Evolutionary conservation across 2,888 invertebrate genomes (phyloP).

Genomic region (Erannis defoliaria): DNA sequence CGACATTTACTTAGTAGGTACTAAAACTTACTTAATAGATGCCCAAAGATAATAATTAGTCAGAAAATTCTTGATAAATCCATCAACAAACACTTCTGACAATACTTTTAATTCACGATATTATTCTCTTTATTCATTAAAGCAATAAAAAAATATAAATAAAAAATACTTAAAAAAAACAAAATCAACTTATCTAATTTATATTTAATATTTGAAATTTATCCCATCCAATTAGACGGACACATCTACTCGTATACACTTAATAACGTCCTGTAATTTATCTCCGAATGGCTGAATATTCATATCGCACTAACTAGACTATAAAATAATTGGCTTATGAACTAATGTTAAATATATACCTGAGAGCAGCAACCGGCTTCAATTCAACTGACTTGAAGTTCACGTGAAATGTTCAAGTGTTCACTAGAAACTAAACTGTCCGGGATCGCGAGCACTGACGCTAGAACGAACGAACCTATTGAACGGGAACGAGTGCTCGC

Average conservation of each 20-base stretch:
- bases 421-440: constrained; percentile 79
- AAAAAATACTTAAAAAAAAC: too few species aligned
- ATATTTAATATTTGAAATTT: too few species aligned
- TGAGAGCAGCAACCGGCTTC: constrained; percentile 58
- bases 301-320: constrained; percentile 26
- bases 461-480: constrained; percentile 63
- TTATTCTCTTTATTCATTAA: too few species aligned
- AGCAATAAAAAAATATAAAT: too few species aligned
- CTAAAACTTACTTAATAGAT: too few species aligned
- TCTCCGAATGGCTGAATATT: constrained; percentile 19
- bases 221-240: constrained; percentile 33
- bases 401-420: constrained; percentile 73
- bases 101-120: too few species aligned
- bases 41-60: too few species aligned
- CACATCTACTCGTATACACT: constrained; percentile 9
- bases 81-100: too few species aligned
- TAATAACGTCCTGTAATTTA: constrained; percentile 33
- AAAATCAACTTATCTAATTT: too few species aligned
- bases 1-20: too few species aligned
- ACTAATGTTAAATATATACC: constrained; percentile 49
- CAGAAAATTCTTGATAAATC: too few species aligned
- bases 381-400: constrained; percentile 59
- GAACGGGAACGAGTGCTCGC: constrained; percentile 59
- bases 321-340: constrained; percentile 20
- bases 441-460: constrained; percentile 73